These are phyloP conservation scores for Leptinotarsa texana DNA, from an alignment of 1,140 invertebrate species.

Conservation along the genomic window DNA sequence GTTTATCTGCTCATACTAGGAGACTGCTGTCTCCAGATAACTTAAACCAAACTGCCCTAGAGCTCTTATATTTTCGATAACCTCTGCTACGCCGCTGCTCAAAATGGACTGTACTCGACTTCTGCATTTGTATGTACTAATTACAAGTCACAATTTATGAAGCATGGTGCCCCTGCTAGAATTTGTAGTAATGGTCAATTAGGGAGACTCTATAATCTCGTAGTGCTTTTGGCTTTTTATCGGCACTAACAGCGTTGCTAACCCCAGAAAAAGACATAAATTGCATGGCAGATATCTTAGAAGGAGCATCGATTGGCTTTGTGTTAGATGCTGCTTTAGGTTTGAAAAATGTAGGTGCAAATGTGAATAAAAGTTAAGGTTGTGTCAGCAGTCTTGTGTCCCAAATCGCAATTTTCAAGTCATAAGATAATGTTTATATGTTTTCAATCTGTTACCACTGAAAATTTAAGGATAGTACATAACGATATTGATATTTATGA, in stretches of 20 bases:
- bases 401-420: too few species aligned
- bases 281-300: background rate
- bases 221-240: conserved; percentile 29
- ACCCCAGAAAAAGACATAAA: conserved; percentile 20
- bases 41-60: too few species aligned
- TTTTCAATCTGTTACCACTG: too few species aligned
- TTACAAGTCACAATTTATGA: conserved; percentile 42
- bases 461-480: too few species aligned
- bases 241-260: conserved; percentile 22
- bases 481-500: too few species aligned
- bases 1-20: too few species aligned
- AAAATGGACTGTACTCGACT: conserved; percentile 22
- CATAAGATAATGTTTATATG: too few species aligned
- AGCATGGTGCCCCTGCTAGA: conserved; percentile 37
- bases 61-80: too few species aligned
- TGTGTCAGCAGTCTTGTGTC: too few species aligned
- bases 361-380: background rate
- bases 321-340: background rate
- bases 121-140: conserved; percentile 38
- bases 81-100: too few species aligned
- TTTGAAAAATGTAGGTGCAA: background rate
- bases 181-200: conserved; percentile 42
- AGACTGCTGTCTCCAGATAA: too few species aligned
- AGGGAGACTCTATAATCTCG: conserved; percentile 30
- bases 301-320: background rate